Conservation (phyloP, 2,113 vertebrate genomes). For the Channa maculata region DNA sequence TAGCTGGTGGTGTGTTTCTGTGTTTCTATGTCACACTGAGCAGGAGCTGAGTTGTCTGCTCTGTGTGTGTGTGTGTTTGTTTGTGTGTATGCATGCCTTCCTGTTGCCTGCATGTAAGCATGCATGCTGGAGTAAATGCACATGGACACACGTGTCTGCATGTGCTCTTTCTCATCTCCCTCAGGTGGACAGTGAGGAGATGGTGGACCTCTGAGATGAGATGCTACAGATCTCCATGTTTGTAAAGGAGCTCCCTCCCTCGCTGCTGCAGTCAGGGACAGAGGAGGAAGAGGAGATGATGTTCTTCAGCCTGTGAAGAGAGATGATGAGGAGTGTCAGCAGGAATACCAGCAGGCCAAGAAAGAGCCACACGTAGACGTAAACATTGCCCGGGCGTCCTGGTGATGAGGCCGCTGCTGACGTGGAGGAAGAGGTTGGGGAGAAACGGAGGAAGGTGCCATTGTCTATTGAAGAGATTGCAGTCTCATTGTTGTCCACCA, state of each 20-base stretch:
- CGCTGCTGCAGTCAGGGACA: slow-evolving; percentile 91
- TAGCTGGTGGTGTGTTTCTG: slow-evolving; percentile 24
- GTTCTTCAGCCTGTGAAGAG: slow-evolving; percentile 97
- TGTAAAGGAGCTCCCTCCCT: slow-evolving; percentile 95
- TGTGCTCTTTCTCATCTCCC: slow-evolving; percentile 57
- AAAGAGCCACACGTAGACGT: slow-evolving; percentile 96
- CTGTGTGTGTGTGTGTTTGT: slow-evolving; percentile 1
- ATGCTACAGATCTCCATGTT: slow-evolving; percentile 98
- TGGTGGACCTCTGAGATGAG: slow-evolving; percentile 91
- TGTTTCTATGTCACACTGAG: slow-evolving; percentile 30
- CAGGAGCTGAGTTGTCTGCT: neutral
- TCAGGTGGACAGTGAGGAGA: slow-evolving; percentile 92
- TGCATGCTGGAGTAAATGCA: neutral
- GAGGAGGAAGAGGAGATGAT: slow-evolving; percentile 95
- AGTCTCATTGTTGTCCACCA: slow-evolving; percentile 74
- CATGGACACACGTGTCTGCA: neutral
- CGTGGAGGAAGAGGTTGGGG: slow-evolving; percentile 89
- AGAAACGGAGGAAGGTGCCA: slow-evolving; percentile 89
- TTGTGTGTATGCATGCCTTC: neutral
- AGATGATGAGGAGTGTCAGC: slow-evolving; percentile 91
- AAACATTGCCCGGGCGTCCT: slow-evolving; percentile 87
- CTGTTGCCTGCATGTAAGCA: slow-evolving; percentile 4
- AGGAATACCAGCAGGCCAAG: slow-evolving; percentile 94
- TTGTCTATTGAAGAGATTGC: slow-evolving; percentile 78
- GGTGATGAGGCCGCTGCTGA: slow-evolving; percentile 85